Base-by-base conservation (phyloP, 2,888 invertebrate species). In the Microctonus aethiopoides region DNA sequence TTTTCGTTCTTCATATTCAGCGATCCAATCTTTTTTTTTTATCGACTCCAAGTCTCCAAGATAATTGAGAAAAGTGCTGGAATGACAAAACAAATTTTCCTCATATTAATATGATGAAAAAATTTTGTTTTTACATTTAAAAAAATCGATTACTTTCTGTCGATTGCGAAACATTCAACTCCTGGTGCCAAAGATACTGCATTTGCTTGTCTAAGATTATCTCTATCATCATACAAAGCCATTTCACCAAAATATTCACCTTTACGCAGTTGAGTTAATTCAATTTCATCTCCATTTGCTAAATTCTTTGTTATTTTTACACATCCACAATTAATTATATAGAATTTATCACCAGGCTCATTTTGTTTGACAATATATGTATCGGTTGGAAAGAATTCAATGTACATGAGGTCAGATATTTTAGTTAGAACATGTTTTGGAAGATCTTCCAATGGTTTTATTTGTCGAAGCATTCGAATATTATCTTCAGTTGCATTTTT, bases 241-340 rank as follows among this genome's bases (percentile, higher is more conserved):
- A 94, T 92, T 80, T 97, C 96, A 0, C 96, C 97, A 84, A 97
- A 97, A 86, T 93, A 96, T 71, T 95, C 91, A 0, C 95, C 96
- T 46, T 92, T 90, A 16, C 89, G 89, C 10, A 95, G 88, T 7
- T 92, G 91, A 13, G 94, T 90, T 16, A 91, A 88, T 71, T 89
- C 87, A 69, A 93, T 91, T 52, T 88, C 87, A 0, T 87, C 88
- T 10, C 87, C 88, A 20, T 89, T 89, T 0, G 88, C 88, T 20
- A 88, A 89, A 2, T 88, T 88, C 81, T 92, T 92, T 20, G 91
- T 92, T 54, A 94, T 90, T 59, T 89, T 90, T 13, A 95, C 95
- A 4, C 90, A 91, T 9, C 95, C 95, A 7, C 93, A 93, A 73
- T 93, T 92, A 79, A 97, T 94, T 67, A 97, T 95, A 82, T 93